These are phyloP conservation scores for Porites lobata DNA, from an alignment of 92 coral and sea anemone genomes.

Conservation along the genomic window DNA sequence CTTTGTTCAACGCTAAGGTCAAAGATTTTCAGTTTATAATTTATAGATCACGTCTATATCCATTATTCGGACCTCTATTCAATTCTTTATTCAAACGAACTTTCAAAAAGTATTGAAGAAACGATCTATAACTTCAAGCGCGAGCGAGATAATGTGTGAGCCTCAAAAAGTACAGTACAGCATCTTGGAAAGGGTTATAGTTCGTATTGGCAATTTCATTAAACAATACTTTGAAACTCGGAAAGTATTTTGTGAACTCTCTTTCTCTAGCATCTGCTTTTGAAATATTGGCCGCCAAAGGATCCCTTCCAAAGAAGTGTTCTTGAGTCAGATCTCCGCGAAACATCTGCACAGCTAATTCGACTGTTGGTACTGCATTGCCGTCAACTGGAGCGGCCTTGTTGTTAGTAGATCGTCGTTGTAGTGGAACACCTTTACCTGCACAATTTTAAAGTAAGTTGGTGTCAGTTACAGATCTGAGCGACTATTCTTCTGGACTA, in stretches of 20 bases:
- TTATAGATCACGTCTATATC: no score
- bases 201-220: not conserved
- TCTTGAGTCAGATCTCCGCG: not conserved
- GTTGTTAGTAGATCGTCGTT: slow-evolving; percentile 1
- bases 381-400: slow-evolving; percentile 6
- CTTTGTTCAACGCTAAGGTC: no score
- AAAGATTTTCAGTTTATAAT: no score
- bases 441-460: not conserved
- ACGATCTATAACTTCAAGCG: no score
- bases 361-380: slow-evolving; percentile 10
- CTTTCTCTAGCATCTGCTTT: slow-evolving; percentile 11
- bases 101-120: no score
- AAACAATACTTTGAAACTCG: not conserved
- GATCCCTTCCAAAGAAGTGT: not conserved
- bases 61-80: no score
- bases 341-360: not conserved
- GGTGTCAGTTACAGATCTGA: not conserved
- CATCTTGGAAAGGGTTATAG: not conserved
- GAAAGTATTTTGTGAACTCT: not conserved
- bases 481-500: no score
- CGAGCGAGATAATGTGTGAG: not conserved
- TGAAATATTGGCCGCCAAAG: not conserved
- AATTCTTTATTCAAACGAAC: no score
- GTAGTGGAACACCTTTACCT: slow-evolving; percentile 22
- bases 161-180: not conserved